Percentiles rank a stretch among this genome's conserved stretches.
Conservation (phyloP, 2,113 vertebrate genomes). For the Aix galericulata region DNA sequence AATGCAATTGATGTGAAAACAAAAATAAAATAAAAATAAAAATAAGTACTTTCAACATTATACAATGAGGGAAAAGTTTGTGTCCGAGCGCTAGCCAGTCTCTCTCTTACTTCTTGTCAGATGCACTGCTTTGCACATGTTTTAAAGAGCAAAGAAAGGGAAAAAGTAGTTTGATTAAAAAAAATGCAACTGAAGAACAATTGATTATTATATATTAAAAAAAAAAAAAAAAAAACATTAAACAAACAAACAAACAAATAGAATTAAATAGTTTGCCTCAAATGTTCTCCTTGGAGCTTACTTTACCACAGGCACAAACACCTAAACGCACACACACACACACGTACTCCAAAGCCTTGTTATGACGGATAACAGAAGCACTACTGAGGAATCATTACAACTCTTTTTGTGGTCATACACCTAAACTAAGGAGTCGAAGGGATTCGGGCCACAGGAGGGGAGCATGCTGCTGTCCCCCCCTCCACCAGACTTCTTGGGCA, state of each 20-base stretch:
- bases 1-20: neutral
- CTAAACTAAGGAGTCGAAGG: neutral
- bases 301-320: neutral
- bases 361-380: constrained; percentile 5
- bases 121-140: neutral
- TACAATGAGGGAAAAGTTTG: accelerated
- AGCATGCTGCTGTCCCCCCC: neutral
- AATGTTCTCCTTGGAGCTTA: neutral
- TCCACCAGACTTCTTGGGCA: neutral
- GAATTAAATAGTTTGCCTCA: neutral
- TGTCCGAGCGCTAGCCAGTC: neutral
- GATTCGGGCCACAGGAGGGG: neutral
- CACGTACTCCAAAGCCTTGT: neutral
- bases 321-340: neutral
- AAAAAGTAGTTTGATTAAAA: neutral
- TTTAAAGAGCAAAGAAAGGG: neutral
- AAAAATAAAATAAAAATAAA: neutral
- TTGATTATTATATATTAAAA: neutral
- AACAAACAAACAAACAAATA: neutral
- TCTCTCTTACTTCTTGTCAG: neutral
- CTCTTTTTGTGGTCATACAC: neutral
- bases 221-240: neutral
- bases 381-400: neutral
- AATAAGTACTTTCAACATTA: neutral
- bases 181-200: neutral